Conservation (phyloP, 2,113 vertebrate species). For the human region GRCh38 chr17:53392501-53393000, state of each 20-base stretch:
- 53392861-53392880: constrained; percentile 43
- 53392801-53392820: constrained; percentile 62
- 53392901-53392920: background rate
- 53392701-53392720: constrained; percentile 39
- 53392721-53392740: constrained; percentile 59
- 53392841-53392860: constrained; percentile 62
- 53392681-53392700: background rate
- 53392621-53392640: constrained; percentile 12
- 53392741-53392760: constrained; percentile 65
- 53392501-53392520: background rate
- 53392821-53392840: constrained; percentile 46
- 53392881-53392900: constrained; percentile 54
- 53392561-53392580: background rate
- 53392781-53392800: constrained; percentile 65
- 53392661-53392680: constrained; percentile 40
- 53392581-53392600: background rate
- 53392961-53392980: constrained; percentile 20
- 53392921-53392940: constrained; percentile 37
- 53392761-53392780: constrained; percentile 54
- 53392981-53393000: background rate
- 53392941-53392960: background rate
- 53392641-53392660: background rate
- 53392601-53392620: background rate
- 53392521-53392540: background rate
- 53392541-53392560: background rate